Conservation (phyloP, 1,140 invertebrate genomes). For the Leptinotarsa lineolata region DNA sequence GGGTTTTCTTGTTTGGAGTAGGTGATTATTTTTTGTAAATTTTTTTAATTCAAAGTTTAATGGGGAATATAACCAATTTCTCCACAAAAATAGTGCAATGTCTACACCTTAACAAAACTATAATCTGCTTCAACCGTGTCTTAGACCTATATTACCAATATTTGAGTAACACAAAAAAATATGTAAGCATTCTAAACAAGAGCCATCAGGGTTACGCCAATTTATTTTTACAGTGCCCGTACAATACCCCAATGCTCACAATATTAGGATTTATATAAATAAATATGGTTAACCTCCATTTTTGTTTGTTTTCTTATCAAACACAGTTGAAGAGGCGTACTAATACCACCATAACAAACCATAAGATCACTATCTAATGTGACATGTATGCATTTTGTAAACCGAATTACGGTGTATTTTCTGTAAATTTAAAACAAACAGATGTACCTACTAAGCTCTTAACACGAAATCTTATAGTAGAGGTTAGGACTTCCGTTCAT, state of each 20-base stretch:
- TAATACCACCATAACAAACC: conserved; percentile 34
- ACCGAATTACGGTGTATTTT: not conserved
- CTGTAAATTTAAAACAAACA: too few relatives aligned
- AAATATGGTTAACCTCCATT: conserved; percentile 47
- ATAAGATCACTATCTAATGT: conserved; percentile 36
- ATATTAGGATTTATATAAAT: conserved; percentile 50
- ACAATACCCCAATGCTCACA: conserved; percentile 49
- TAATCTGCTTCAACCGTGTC: conserved; percentile 27
- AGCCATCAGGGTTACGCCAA: conserved; percentile 36
- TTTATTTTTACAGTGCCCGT: conserved; percentile 43
- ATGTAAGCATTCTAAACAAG: conserved; percentile 42
- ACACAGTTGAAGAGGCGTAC: conserved; percentile 33
- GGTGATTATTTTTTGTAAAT: not conserved
- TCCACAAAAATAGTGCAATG: too few relatives aligned
- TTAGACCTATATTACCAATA: conserved; percentile 42
- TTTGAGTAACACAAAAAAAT: conserved; percentile 45
- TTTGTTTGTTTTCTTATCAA: conserved; percentile 48
- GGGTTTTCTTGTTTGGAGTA: not conserved
- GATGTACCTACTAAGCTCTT: too few relatives aligned
- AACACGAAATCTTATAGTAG: too few relatives aligned
- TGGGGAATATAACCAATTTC: too few relatives aligned
- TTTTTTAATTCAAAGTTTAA: too few relatives aligned
- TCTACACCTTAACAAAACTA: not conserved
- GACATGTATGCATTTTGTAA: conserved; percentile 22
- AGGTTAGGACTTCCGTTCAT: too few relatives aligned